Percentiles rank a stretch among this genome's conserved stretches.
Conservation (phyloP, 2,113 vertebrate species). For the Serranochromis macrocephalus region DNA sequence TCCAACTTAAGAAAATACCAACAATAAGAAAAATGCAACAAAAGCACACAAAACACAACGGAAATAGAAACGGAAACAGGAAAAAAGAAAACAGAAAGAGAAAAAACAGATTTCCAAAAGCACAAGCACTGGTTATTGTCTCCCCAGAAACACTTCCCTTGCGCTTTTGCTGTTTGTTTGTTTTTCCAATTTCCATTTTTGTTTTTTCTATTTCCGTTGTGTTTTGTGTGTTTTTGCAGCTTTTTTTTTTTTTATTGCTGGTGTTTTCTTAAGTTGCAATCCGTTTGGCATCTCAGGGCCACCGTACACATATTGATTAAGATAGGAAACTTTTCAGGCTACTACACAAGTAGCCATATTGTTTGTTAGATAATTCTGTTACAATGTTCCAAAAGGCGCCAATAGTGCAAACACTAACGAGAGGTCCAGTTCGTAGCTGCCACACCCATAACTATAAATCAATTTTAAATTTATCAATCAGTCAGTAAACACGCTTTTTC, state of each 20-base stretch:
- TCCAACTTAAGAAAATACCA: background rate
- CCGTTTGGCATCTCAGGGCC: background rate
- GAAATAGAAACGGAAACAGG: background rate
- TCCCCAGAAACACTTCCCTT: background rate
- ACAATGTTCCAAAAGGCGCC: background rate
- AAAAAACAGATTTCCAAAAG: background rate
- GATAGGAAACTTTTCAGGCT: background rate
- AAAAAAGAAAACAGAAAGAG: background rate
- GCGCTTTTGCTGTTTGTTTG: accelerated
- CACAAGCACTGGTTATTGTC: background rate
- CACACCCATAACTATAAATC: background rate
- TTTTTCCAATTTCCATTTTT: background rate
- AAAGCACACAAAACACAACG: background rate
- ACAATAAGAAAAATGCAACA: background rate
- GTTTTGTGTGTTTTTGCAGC: background rate
- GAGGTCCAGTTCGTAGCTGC: background rate
- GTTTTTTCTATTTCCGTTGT: background rate
- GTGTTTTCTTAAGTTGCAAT: background rate
- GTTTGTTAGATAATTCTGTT: background rate
- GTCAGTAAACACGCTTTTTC: background rate
- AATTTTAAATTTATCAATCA: background rate
- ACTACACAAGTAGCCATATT: background rate
- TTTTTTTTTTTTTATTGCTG: background rate
- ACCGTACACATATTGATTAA: background rate
- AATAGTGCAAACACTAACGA: background rate